Conservation (phyloP, 2,113 vertebrate genomes). For the Etia nguti region DNA sequence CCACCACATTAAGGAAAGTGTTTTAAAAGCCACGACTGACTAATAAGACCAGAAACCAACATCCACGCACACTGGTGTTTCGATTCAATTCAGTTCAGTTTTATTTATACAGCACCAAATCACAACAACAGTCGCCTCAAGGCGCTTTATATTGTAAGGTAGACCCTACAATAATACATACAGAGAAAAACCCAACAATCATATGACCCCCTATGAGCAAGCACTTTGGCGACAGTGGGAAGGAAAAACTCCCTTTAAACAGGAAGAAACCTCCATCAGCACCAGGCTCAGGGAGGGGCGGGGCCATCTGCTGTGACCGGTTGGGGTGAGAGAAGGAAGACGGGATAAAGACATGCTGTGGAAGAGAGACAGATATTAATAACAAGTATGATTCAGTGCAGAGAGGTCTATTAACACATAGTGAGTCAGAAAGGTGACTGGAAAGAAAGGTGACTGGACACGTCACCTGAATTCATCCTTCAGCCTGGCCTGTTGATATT, state of each 20-base stretch:
- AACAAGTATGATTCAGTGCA: rapidly evolving
- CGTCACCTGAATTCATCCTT: no score
- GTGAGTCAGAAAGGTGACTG: no score
- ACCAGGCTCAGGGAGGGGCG: neutral
- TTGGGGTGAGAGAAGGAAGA: neutral
- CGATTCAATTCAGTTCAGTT: neutral
- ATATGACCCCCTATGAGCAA: neutral
- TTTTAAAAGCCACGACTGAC: no score
- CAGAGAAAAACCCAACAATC: neutral
- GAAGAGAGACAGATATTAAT: neutral
- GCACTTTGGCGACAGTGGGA: neutral
- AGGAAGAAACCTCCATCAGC: rapidly evolving
- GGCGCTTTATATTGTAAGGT: neutral
- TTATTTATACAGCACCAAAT: rapidly evolving
- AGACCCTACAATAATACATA: rapidly evolving
- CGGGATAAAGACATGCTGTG: neutral
- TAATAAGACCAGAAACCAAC: no score
- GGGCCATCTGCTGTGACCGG: rapidly evolving
- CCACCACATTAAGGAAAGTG: neutral
- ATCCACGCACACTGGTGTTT: neutral
- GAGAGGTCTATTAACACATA: rapidly evolving
- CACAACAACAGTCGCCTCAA: neutral
- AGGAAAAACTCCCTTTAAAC: neutral
- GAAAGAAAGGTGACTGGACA: no score
- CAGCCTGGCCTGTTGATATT: no score